Conservation (phyloP, 1,140 invertebrate species). For the Coptotermes formosanus region DNA sequence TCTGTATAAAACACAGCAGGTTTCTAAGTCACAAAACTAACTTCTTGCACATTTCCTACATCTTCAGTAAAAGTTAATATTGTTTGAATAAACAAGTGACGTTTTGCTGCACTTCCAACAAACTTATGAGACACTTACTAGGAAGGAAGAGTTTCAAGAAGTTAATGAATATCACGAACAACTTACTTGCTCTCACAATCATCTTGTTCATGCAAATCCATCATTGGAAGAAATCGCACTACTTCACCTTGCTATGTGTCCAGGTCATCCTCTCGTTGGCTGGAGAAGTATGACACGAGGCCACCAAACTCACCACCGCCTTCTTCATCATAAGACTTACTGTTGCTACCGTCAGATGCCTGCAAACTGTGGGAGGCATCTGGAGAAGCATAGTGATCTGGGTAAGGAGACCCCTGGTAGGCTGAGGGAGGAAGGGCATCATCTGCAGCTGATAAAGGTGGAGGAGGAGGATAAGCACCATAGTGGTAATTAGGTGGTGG, state of each 20-base stretch:
- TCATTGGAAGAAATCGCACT: background rate
- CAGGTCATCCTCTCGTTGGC: conserved; percentile 74
- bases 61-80: background rate
- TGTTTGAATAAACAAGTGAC: background rate
- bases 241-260: conserved; percentile 50
- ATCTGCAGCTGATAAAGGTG: conserved; percentile 48
- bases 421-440: conserved; percentile 36
- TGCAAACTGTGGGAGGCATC: conserved; percentile 37
- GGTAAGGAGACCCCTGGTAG: conserved; percentile 39
- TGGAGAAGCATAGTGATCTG: conserved; percentile 39
- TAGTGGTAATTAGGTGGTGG: conserved; percentile 52
- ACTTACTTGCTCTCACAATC: background rate
- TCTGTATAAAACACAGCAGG: background rate
- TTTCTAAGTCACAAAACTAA: background rate
- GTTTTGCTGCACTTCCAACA: conserved; percentile 6
- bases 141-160: conserved; percentile 4
- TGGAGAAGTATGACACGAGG: conserved; percentile 83
- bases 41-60: background rate
- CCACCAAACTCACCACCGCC: conserved; percentile 75
- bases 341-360: conserved; percentile 40
- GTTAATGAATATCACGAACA: background rate
- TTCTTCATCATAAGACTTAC: conserved; percentile 53
- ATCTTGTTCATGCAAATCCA: background rate
- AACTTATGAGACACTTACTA: background rate
- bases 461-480: conserved; percentile 50